Conservation (phyloP, 2,797 vertebrate species). For the Emydoidea blandingii region DNA sequence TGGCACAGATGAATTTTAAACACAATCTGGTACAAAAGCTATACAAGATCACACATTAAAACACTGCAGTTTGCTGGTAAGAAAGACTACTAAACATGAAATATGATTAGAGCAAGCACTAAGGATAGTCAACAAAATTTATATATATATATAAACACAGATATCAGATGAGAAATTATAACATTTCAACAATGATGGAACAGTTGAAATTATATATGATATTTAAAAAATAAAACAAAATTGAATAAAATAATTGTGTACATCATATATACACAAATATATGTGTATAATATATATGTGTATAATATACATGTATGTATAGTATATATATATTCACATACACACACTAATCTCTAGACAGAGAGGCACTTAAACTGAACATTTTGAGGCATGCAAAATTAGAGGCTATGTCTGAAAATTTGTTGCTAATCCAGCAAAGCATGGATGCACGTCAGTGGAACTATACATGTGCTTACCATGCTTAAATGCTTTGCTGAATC, state of each 20-base stretch:
- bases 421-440: not conserved
- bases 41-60: not conserved
- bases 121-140: not conserved
- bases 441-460: not conserved
- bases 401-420: not conserved
- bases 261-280: not conserved
- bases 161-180: not conserved
- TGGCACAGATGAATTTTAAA: not conserved
- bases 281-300: no score
- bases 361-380: not conserved
- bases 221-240: not conserved
- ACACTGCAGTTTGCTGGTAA: not conserved
- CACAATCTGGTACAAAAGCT: not conserved
- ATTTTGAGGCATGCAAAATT: not conserved
- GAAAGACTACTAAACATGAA: not conserved
- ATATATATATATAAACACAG: not conserved
- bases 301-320: not conserved
- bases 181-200: not conserved
- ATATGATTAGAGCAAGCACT: conserved; percentile 14
- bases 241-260: not conserved
- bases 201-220: not conserved
- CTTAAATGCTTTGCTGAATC: not conserved
- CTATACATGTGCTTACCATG: not conserved
- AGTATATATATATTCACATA: no score
- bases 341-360: not conserved